Evolutionary conservation across 2,113 vertebrate genomes (phyloP).

Genomic region (Alethe diademata): DNA sequence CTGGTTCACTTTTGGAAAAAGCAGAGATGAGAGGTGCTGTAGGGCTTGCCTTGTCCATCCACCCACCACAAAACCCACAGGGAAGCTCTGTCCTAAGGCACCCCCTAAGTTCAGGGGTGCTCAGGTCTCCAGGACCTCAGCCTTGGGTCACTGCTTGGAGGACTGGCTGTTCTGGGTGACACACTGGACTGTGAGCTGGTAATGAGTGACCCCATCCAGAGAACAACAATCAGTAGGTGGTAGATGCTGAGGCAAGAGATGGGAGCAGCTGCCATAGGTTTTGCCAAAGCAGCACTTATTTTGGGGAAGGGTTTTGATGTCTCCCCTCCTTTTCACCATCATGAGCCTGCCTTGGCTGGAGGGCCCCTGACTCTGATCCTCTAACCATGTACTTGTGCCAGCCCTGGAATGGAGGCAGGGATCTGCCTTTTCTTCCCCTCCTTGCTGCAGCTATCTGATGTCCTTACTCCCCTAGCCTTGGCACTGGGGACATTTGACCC

Average conservation of each 20-base stretch:
- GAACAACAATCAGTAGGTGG: neutral
- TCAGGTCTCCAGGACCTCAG: neutral
- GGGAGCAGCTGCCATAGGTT: neutral
- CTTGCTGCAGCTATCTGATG: neutral
- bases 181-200: neutral
- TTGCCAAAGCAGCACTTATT: neutral
- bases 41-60: neutral
- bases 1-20: neutral
- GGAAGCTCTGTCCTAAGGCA: neutral
- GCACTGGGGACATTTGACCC: neutral
- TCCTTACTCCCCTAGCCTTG: neutral
- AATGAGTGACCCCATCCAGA: neutral
- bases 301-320: neutral
- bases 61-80: fast-evolving
- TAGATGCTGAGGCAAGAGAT: neutral
- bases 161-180: neutral
- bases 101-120: neutral
- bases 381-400: neutral
- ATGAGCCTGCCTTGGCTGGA: neutral
- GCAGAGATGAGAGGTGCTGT: neutral
- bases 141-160: neutral
- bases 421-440: neutral
- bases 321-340: neutral
- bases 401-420: neutral
- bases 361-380: neutral